phyloP scores from a whole-genome alignment of 2,888 invertebrate genomes.

The Coleophora deauratella region DNA sequence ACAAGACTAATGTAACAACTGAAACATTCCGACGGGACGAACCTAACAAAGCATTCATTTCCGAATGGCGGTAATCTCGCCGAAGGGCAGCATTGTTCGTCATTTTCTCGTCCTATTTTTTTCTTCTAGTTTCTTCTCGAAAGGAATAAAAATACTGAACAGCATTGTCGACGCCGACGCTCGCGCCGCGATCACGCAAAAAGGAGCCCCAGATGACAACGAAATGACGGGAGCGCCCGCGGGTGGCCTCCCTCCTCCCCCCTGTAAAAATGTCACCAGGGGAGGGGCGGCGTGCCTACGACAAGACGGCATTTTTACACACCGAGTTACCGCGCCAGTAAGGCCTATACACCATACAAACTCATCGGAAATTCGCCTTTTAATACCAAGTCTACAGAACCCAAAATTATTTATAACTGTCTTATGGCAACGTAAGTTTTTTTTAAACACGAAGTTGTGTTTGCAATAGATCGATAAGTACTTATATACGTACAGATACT shows the following conservation, averaged over 20 bases:
- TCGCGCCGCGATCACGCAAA: conserved; percentile 61
- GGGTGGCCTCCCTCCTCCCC: conserved; percentile 49
- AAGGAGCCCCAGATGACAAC: conserved; percentile 68
- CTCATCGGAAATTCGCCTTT: conserved; percentile 33
- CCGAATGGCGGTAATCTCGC: conserved; percentile 72
- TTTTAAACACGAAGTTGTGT: conserved; percentile 53
- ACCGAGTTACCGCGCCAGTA: conserved; percentile 34
- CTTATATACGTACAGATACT: conserved; percentile 32
- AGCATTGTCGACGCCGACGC: conserved; percentile 67
- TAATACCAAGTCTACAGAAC: conserved; percentile 15
- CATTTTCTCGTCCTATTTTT: conserved; percentile 55
- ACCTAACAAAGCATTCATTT: conserved; percentile 71
- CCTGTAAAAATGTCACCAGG: conserved; percentile 64
- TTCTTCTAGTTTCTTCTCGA: conserved; percentile 59
- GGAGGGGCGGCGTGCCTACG: conserved; percentile 59
- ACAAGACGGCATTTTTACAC: conserved; percentile 70
- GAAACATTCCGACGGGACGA: conserved; percentile 55
- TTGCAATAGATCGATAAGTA: conserved; percentile 71
- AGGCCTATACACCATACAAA: conserved; percentile 39
- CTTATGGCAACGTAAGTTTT: conserved; percentile 28
- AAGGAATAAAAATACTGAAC: conserved; percentile 68
- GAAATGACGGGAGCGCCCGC: conserved; percentile 65
- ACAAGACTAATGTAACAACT: conserved; percentile 67
- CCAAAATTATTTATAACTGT: conserved; percentile 18
- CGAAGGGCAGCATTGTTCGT: conserved; percentile 71